These are phyloP conservation scores for Sylvia atricapilla DNA, from an alignment of 2,113 vertebrate genomes.

Conservation along the genomic window DNA sequence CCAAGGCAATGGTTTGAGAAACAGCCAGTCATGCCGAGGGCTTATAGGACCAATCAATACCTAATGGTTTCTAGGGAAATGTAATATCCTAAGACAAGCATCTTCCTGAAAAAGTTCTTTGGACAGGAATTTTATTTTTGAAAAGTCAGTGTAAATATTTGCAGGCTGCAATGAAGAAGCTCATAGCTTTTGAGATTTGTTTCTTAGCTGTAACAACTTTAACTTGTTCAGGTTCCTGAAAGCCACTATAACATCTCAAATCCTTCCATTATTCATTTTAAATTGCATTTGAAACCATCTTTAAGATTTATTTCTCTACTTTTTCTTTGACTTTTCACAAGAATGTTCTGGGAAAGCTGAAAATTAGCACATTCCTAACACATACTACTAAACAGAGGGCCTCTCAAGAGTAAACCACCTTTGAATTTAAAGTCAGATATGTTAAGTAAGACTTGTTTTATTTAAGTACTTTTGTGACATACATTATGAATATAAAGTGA, in stretches of 20 bases:
- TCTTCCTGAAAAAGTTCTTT: neutral
- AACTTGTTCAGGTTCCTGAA: neutral
- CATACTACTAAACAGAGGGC: neutral
- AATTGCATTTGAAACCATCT: neutral
- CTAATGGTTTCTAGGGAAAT: neutral
- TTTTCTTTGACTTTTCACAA: neutral
- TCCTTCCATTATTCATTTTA: neutral
- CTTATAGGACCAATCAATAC: neutral
- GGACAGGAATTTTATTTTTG: neutral
- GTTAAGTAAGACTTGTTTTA: neutral
- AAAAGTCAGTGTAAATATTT: conserved; percentile 1
- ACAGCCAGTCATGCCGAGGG: neutral
- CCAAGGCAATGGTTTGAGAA: neutral
- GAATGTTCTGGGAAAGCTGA: neutral
- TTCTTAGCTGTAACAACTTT: neutral
- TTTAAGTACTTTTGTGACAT: neutral
- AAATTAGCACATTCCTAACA: neutral
- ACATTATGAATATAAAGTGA: neutral
- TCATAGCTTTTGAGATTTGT: neutral
- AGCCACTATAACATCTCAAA: neutral
- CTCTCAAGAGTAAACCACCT: neutral
- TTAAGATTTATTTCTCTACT: neutral
- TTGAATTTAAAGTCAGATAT: neutral
- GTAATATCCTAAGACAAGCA: neutral
- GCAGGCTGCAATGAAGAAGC: neutral